These are phyloP conservation scores for Progne subis DNA, from an alignment of 2,113 vertebrate species.

Conservation along the genomic window DNA sequence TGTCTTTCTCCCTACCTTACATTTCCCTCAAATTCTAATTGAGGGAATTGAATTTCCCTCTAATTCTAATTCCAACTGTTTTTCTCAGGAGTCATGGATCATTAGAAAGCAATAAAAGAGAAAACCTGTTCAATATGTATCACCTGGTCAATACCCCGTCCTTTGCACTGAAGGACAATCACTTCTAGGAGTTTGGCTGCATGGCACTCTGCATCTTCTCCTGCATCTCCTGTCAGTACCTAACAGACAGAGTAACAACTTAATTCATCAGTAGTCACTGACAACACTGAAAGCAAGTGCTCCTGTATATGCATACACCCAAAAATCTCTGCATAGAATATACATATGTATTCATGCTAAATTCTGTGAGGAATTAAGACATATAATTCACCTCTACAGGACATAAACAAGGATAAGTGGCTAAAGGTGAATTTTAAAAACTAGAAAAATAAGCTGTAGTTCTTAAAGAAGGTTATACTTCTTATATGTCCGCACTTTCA, in stretches of 20 bases:
- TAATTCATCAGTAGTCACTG: neutral
- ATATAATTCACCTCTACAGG: neutral
- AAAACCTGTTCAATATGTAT: neutral
- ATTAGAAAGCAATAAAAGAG: neutral
- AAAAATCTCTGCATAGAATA: neutral
- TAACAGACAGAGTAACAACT: slow-evolving; percentile 43
- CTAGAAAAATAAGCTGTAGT: neutral
- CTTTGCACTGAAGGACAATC: slow-evolving; percentile 93
- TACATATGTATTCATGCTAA: neutral
- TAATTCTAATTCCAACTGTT: neutral
- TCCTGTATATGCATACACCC: neutral
- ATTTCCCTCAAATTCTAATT: neutral
- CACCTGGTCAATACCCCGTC: slow-evolving; percentile 95
- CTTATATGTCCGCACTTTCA: neutral
- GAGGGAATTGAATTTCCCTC: too few relatives aligned
- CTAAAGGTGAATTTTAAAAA: neutral
- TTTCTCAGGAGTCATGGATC: neutral
- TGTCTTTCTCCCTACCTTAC: neutral
- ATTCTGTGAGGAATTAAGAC: neutral
- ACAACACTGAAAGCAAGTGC: neutral
- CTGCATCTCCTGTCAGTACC: slow-evolving; percentile 90
- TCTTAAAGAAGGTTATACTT: neutral
- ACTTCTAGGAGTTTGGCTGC: slow-evolving; percentile 96
- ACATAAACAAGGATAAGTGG: neutral
- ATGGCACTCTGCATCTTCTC: slow-evolving; percentile 94